Conservation (phyloP, 2,888 invertebrate genomes). For the Drosophila demipolita region DNA sequence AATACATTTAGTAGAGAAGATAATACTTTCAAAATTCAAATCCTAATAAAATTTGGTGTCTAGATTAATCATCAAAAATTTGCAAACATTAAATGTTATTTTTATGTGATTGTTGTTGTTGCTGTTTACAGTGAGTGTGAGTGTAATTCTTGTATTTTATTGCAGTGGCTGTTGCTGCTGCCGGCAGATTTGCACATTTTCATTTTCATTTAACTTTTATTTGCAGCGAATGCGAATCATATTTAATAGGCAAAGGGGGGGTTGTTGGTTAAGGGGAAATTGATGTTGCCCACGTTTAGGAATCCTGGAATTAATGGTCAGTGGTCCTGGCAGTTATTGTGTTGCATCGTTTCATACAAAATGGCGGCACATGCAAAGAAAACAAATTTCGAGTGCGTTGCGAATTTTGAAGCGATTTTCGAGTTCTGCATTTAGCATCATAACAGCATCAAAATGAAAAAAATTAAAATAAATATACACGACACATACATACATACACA, state of each 20-base stretch:
- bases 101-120: constrained; percentile 12
- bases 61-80: not conserved
- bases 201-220: constrained; percentile 68
- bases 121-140: not conserved
- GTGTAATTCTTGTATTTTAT: not conserved
- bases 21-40: no score
- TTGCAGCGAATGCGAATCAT: constrained; percentile 59
- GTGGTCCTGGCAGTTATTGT: constrained; percentile 54
- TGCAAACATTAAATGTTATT: constrained; percentile 17
- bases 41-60: no score
- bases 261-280: not conserved
- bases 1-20: no score
- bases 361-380: constrained; percentile 56
- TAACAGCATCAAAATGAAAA: constrained; percentile 23
- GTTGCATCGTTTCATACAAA: constrained; percentile 66
- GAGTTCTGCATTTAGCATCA: constrained; percentile 12
- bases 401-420: constrained; percentile 27
- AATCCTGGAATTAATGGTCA: constrained; percentile 10
- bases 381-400: constrained; percentile 54
- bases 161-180: not conserved
- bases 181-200: constrained; percentile 63
- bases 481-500: no score
- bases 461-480: constrained; percentile 3
- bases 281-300: not conserved
- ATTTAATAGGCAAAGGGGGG: constrained; percentile 59